Percentiles rank a stretch among this genome's conserved stretches.
These are phyloP conservation scores for Thysanoteuthis rhombus DNA, from an alignment of 2,888 invertebrate species.

Conservation along the genomic window DNA sequence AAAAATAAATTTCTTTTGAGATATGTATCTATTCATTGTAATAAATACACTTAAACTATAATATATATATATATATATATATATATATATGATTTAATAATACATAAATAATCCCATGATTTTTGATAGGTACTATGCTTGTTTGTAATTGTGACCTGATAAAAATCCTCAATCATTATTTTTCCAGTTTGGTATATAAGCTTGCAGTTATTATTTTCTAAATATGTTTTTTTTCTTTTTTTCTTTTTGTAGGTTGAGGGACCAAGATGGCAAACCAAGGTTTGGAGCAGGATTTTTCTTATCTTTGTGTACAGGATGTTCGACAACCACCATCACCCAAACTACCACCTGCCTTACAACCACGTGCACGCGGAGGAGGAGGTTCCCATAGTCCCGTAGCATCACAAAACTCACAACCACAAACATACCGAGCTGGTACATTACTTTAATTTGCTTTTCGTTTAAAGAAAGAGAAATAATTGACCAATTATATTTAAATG, in stretches of 20 bases:
- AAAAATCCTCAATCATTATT: no score
- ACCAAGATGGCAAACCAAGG: constrained; percentile 42
- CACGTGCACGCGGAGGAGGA: constrained; percentile 1
- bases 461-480: neutral
- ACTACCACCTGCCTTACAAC: constrained; percentile 26
- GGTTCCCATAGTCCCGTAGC: neutral
- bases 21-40: no score
- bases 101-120: no score
- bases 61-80: no score
- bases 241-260: neutral
- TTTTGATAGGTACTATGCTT: no score
- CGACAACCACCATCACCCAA: constrained; percentile 15
- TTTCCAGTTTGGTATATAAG: no score
- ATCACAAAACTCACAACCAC: constrained; percentile 14
- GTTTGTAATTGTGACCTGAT: no score
- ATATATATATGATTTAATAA: no score
- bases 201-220: no score
- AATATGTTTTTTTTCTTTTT: neutral
- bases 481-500: neutral
- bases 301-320: constrained; percentile 44
- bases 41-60: no score
- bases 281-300: constrained; percentile 48
- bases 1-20: no score
- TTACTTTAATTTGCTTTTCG: neutral
- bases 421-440: constrained; percentile 26